Percentiles rank a stretch among this genome's conserved stretches.
phyloP scores from a whole-genome alignment of 2,797 vertebrate species.

The Acropternis orthonyx region DNA sequence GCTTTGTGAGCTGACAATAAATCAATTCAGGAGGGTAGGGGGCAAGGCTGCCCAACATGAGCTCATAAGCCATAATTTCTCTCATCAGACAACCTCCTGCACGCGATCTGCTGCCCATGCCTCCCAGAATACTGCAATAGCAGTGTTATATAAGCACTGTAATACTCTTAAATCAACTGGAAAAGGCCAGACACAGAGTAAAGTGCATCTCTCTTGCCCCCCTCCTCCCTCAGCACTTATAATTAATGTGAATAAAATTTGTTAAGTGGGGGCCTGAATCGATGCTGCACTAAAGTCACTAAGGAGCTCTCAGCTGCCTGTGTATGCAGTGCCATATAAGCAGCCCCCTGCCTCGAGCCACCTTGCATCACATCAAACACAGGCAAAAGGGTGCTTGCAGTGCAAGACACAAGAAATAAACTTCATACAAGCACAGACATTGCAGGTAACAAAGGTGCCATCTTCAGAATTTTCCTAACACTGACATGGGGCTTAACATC shows the following conservation, averaged over 20 bases:
- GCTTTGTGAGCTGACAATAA: not conserved
- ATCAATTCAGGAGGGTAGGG: not conserved
- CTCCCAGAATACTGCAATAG: not conserved
- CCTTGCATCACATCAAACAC: not conserved
- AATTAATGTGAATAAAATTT: not conserved
- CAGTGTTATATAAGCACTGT: not conserved
- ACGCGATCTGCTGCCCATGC: accelerated
- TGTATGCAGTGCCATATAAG: accelerated
- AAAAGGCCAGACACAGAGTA: not conserved
- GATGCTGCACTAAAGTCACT: accelerated
- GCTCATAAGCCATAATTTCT: not conserved
- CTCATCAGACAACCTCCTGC: not conserved
- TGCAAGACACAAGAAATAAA: not conserved
- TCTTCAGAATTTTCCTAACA: not conserved
- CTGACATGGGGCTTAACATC: not conserved
- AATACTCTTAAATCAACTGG: slow-evolving; percentile 13
- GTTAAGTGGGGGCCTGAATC: not conserved
- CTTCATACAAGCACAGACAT: accelerated
- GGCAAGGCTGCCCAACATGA: not conserved
- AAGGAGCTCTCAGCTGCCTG: not conserved
- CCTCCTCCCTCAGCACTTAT: accelerated
- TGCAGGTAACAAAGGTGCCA: not conserved
- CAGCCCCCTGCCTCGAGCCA: accelerated
- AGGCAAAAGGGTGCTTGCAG: not conserved
- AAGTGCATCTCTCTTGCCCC: not conserved